Evolutionary conservation across 2,888 invertebrate species (phyloP).

Genomic region (Tigriopus californicus): DNA sequence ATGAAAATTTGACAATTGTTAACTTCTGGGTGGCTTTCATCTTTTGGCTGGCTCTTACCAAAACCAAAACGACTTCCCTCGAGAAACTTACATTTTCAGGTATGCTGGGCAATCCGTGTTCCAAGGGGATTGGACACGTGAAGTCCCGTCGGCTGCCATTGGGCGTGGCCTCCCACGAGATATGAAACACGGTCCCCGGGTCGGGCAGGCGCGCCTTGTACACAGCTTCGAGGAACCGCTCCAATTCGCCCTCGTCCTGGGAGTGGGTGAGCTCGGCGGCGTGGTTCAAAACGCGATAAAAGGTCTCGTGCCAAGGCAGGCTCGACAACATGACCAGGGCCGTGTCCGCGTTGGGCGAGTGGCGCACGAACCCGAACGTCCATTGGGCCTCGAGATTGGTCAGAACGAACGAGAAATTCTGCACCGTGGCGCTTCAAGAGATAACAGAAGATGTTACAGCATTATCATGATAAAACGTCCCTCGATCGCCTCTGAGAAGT

Average conservation of each 20-base stretch:
- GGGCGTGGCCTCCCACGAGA: conserved; percentile 37
- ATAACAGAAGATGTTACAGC: conserved; percentile 18
- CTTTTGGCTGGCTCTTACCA: too few relatives aligned
- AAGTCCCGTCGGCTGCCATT: conserved; percentile 30
- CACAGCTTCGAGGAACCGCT: conserved; percentile 44
- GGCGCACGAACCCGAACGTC: conserved; percentile 92
- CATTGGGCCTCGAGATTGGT: conserved; percentile 87
- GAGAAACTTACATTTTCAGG: conserved; percentile 76
- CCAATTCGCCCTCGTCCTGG: conserved; percentile 36
- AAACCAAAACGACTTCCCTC: too few relatives aligned
- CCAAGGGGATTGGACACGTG: conserved; percentile 38
- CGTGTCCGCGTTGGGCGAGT: conserved; percentile 70
- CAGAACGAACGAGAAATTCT: conserved; percentile 89
- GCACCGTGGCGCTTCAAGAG: conserved; percentile 50
- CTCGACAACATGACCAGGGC: conserved; percentile 68
- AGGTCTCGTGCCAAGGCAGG: conserved; percentile 90
- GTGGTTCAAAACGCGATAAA: conserved; percentile 73
- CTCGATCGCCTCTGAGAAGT: too few relatives aligned
- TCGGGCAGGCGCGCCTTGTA: conserved; percentile 47
- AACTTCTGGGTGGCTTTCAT: too few relatives aligned
- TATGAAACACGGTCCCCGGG: conserved; percentile 42
- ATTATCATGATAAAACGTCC: too few relatives aligned
- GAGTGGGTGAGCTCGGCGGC: conserved; percentile 54
- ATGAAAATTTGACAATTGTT: too few relatives aligned
- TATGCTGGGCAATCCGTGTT: conserved; percentile 72